Percentiles rank a stretch among this genome's conserved stretches.
Evolutionary conservation across 2,797 vertebrate genomes (phyloP).

Genomic region (Macrochelys suwanniensis): DNA sequence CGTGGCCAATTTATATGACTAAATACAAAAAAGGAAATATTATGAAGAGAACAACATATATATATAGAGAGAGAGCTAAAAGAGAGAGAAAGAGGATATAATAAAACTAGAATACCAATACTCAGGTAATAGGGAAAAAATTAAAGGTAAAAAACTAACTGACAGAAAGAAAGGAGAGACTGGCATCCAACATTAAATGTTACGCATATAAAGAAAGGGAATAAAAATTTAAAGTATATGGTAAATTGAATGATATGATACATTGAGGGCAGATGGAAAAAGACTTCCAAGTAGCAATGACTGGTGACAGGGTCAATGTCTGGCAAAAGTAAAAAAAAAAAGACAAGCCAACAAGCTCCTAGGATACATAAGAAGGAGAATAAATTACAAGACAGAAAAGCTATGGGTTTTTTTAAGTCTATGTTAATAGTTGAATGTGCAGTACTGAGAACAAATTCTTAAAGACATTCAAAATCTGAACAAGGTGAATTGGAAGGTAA

Average conservation of each 20-base stretch:
- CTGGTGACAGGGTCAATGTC: not conserved
- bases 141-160: not conserved
- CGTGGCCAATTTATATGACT: not conserved
- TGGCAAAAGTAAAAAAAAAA: too few species aligned
- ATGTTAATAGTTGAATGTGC: not conserved
- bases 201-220: not conserved
- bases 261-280: not conserved
- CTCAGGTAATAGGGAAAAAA: too few species aligned
- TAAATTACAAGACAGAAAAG: not conserved
- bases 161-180: not conserved
- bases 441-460: not conserved
- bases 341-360: not conserved
- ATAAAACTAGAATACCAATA: too few species aligned
- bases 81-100: not conserved
- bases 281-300: not conserved
- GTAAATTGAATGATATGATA: not conserved
- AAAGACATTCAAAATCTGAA: not conserved
- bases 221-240: not conserved
- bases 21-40: not conserved
- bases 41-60: not conserved
- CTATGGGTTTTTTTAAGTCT: rapidly evolving
- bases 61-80: not conserved
- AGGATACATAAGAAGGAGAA: not conserved
- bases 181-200: not conserved
- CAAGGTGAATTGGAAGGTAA: not conserved